Evolutionary conservation across 2,113 vertebrate genomes (phyloP).

Genomic region (Myrmecophaga tridactyla): DNA sequence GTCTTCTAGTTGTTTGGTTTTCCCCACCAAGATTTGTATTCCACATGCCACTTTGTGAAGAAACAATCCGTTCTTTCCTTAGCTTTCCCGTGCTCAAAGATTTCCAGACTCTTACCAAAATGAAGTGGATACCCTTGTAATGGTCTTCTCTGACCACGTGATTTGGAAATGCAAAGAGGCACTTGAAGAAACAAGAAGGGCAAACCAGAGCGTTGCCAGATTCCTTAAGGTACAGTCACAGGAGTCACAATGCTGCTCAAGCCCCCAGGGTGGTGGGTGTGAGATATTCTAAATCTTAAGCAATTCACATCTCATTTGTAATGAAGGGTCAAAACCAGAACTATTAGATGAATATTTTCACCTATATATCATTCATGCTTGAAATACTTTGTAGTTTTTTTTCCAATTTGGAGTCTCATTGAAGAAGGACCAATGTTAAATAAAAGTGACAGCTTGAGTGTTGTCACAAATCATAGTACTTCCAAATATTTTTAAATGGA

Average conservation of each 20-base stretch:
- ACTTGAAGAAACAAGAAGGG: conserved; percentile 92
- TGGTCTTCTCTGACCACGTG: conserved; percentile 93
- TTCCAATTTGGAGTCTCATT: background rate
- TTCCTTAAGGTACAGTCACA: conserved; percentile 91
- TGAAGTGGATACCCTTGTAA: conserved; percentile 91
- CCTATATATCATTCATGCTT: background rate
- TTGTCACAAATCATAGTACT: background rate
- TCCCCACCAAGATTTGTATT: background rate
- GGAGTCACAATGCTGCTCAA: background rate
- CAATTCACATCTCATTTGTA: background rate
- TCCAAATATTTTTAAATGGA: background rate
- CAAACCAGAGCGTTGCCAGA: conserved; percentile 91
- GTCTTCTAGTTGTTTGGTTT: background rate
- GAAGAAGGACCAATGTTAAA: background rate
- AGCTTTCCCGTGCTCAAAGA: conserved; percentile 91
- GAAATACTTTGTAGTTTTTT: background rate
- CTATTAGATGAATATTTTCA: background rate
- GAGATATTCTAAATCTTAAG: background rate
- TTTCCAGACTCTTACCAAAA: conserved; percentile 93
- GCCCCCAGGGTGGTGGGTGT: background rate
- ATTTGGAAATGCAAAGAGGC: conserved; percentile 93
- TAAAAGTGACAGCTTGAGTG: background rate
- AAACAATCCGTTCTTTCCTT: conserved; percentile 60
- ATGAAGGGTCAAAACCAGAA: background rate
- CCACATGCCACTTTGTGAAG: background rate